These are phyloP conservation scores for Aurelia aurita DNA, from an alignment of 30 jellyfish, hydroid and myxozoan genomes.

Conservation along the genomic window DNA sequence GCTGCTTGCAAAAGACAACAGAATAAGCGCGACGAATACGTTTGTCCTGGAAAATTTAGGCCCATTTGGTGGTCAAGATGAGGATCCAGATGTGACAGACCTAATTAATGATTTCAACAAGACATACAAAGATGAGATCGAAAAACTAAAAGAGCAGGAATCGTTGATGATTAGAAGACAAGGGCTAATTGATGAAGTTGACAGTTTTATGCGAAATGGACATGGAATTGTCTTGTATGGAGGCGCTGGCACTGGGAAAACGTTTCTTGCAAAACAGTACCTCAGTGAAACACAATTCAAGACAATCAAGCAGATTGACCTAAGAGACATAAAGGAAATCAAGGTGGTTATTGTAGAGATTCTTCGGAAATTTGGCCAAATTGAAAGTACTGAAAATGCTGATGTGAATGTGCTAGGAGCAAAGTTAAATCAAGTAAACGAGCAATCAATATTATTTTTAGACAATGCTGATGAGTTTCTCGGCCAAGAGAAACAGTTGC, in stretches of 20 bases:
- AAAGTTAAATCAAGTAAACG: not conserved
- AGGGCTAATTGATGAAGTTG: slow-evolving; percentile 7
- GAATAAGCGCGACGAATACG: slow-evolving; percentile 15
- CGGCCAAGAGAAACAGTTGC: not conserved
- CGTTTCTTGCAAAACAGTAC: slow-evolving; percentile 40
- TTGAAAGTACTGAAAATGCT: slow-evolving; percentile 1
- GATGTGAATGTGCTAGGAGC: slow-evolving; percentile 5
- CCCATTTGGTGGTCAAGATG: not conserved
- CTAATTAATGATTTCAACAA: slow-evolving; percentile 8
- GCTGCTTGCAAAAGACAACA: slow-evolving; percentile 33
- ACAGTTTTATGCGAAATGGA: slow-evolving; percentile 18
- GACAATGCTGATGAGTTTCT: slow-evolving; percentile 50
- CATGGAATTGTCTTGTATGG: slow-evolving; percentile 50
- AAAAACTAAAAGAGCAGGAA: slow-evolving; percentile 19
- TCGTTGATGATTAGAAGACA: slow-evolving; percentile 6
- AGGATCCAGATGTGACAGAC: not conserved
- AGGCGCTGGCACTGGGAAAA: slow-evolving; percentile 46
- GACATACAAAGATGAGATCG: slow-evolving; percentile 23
- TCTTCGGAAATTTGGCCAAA: slow-evolving; percentile 21
- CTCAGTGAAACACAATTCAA: slow-evolving; percentile 11
- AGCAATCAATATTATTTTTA: slow-evolving; percentile 8
- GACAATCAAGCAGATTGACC: slow-evolving; percentile 33
- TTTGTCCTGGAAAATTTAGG: slow-evolving; percentile 17
- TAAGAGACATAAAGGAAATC: slow-evolving; percentile 28
- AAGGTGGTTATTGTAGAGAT: slow-evolving; percentile 14